Evolutionary conservation across 2,888 invertebrate species (phyloP).

Genomic region (Tipula vernalis): DNA sequence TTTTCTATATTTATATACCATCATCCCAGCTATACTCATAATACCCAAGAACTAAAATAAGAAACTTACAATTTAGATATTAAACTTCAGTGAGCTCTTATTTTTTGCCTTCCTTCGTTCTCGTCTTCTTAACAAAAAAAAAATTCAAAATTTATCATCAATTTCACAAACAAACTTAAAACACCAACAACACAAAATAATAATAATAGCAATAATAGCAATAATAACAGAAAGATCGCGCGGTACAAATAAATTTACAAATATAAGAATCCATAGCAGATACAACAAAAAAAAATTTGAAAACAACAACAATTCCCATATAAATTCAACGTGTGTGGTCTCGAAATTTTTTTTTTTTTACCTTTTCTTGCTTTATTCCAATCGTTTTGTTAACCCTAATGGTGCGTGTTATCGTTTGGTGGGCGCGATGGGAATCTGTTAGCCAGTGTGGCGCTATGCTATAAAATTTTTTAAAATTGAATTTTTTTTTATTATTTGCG

Average conservation of each 20-base stretch:
- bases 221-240: background rate
- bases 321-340: background rate
- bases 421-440: background rate
- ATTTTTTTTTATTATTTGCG: too few relatives aligned
- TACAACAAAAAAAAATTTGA: background rate
- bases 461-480: too few relatives aligned
- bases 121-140: background rate
- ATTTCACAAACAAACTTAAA: background rate
- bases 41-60: background rate
- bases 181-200: background rate
- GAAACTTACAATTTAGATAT: slow-evolving; percentile 4
- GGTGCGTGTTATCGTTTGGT: background rate
- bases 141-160: background rate
- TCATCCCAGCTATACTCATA: background rate
- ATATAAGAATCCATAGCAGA: background rate
- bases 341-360: background rate
- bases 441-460: background rate
- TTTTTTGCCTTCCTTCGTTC: background rate
- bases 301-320: background rate
- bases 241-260: background rate
- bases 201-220: background rate
- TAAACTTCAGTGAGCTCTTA: slow-evolving; percentile 4
- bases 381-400: background rate
- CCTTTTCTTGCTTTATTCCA: background rate
- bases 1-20: background rate